These are phyloP conservation scores for Psilanteris sp. DNA, from an alignment of 1,140 invertebrate genomes.

Conservation along the genomic window DNA sequence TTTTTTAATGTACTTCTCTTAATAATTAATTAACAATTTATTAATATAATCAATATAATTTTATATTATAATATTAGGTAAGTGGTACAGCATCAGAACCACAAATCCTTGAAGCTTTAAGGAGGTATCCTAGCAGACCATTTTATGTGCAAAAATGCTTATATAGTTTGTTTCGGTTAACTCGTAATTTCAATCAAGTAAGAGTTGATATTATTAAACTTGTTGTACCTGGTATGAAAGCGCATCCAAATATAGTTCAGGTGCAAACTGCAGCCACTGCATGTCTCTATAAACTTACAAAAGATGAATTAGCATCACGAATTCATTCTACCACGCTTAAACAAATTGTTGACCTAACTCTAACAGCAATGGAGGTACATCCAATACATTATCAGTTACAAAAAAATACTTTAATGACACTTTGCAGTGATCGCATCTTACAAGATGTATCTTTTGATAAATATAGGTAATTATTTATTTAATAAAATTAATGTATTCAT, in stretches of 20 bases:
- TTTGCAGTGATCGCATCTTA: slow-evolving; percentile 89
- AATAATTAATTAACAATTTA: too few species aligned
- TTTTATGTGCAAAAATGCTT: slow-evolving; percentile 87
- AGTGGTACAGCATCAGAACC: slow-evolving; percentile 83
- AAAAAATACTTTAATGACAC: slow-evolving; percentile 88
- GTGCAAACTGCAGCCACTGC: slow-evolving; percentile 91
- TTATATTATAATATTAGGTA: slow-evolving; percentile 80
- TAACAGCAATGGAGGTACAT: slow-evolving; percentile 87
- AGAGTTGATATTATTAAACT: slow-evolving; percentile 86
- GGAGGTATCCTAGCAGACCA: slow-evolving; percentile 82
- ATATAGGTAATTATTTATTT: slow-evolving; percentile 75
- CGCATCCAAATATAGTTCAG: slow-evolving; percentile 83
- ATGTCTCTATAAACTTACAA: slow-evolving; percentile 89
- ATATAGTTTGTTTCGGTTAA: slow-evolving; percentile 86
- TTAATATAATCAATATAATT: too few species aligned
- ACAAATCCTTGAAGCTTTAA: slow-evolving; percentile 84
- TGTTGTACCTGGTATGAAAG: slow-evolving; percentile 86
- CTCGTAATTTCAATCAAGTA: slow-evolving; percentile 82
- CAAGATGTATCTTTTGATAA: slow-evolving; percentile 89
- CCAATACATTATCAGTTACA: slow-evolving; percentile 86
- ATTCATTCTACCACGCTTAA: slow-evolving; percentile 85
- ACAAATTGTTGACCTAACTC: slow-evolving; percentile 85
- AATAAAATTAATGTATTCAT: not conserved
- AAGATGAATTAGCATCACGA: slow-evolving; percentile 83
- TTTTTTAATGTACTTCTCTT: too few species aligned